These are phyloP conservation scores for Altica lythri DNA, from an alignment of 2,888 invertebrate genomes.

Conservation along the genomic window DNA sequence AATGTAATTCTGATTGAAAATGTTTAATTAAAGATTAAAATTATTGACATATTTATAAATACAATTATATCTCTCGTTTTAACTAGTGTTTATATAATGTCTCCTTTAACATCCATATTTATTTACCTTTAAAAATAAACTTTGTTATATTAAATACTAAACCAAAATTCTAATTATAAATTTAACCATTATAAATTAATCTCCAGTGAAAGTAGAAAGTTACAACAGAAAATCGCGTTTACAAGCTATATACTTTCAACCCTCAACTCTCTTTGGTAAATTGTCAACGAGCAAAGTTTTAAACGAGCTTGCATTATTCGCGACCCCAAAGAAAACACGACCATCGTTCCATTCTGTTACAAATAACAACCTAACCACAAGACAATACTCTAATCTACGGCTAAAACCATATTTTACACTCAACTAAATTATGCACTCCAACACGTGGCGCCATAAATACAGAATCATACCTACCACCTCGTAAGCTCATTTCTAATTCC, in stretches of 20 bases:
- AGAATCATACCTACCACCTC: conserved; percentile 16
- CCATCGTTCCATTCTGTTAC: conserved; percentile 14
- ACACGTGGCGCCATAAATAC: conserved; percentile 17
- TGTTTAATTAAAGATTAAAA: no score
- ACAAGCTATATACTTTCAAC: background rate
- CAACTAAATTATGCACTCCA: conserved; percentile 19
- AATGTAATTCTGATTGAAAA: no score
- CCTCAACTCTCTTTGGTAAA: conserved; percentile 13
- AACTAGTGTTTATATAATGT: no score
- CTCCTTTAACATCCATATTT: no score
- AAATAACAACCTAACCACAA: conserved; percentile 22
- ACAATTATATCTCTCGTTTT: no score
- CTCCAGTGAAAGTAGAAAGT: background rate
- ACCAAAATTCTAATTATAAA: no score
- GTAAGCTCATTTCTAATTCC: conserved; percentile 9
- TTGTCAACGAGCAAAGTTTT: conserved; percentile 17
- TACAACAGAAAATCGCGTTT: background rate
- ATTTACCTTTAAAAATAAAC: no score
- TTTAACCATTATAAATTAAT: conserved; percentile 2
- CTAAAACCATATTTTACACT: conserved; percentile 19
- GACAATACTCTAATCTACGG: conserved; percentile 24
- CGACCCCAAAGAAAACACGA: conserved; percentile 11
- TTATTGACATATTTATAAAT: no score
- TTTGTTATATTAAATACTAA: no score
- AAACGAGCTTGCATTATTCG: conserved; percentile 21